phyloP scores from a whole-genome alignment of 2,888 invertebrate species.

The Tetragonula carbonaria region DNA sequence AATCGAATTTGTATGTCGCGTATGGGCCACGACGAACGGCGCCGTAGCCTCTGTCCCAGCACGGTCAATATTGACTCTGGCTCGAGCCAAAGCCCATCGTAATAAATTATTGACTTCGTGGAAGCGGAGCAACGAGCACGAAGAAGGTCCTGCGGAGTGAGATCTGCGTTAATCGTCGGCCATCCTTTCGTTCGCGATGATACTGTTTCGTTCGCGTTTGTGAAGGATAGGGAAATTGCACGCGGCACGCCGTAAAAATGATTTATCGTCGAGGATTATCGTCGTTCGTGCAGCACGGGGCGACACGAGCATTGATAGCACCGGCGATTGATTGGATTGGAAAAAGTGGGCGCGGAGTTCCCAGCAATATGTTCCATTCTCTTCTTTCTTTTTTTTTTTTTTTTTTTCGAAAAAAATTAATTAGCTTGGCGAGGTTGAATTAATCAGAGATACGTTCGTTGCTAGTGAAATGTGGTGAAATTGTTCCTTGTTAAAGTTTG shows the following conservation, averaged over 20 bases:
- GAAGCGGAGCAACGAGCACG: slow-evolving; percentile 36
- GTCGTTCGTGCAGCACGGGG: not conserved
- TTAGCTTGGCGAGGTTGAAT: not conserved
- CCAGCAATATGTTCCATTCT: not conserved
- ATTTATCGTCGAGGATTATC: slow-evolving; percentile 38
- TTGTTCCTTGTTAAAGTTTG: not conserved
- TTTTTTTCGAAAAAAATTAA: not conserved
- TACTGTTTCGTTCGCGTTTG: slow-evolving; percentile 19
- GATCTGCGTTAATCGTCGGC: slow-evolving; percentile 58
- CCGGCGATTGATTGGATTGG: not conserved
- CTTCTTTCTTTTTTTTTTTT: too few species aligned
- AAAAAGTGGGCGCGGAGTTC: not conserved
- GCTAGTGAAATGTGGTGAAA: not conserved
- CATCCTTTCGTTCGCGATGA: not conserved
- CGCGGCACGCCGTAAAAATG: slow-evolving; percentile 54
- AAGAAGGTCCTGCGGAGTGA: slow-evolving; percentile 42
- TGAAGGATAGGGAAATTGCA: slow-evolving; percentile 39
- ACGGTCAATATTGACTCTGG: slow-evolving; percentile 72
- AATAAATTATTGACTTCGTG: slow-evolving; percentile 69
- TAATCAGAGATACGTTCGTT: not conserved
- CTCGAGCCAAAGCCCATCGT: slow-evolving; percentile 64
- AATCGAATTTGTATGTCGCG: slow-evolving; percentile 67
- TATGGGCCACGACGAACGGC: slow-evolving; percentile 46
- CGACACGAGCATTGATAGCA: slow-evolving; percentile 29
- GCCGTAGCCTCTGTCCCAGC: slow-evolving; percentile 44